Conservation (phyloP, 2,888 invertebrate species). For the Lithosia quadra region DNA sequence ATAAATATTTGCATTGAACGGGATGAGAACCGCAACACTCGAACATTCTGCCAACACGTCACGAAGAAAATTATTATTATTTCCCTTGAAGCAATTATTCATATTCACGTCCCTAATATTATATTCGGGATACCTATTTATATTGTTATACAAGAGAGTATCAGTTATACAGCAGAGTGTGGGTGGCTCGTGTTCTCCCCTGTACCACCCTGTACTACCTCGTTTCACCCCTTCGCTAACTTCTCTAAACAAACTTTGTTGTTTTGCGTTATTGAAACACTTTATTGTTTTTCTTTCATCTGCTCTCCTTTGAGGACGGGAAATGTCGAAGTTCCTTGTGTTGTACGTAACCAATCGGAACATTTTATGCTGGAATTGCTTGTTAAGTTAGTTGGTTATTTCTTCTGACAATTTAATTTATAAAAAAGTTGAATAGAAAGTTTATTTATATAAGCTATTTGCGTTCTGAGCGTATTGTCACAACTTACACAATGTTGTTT, state of each 20-base stretch:
- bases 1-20: neutral
- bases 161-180: conserved; percentile 27
- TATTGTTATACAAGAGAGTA: conserved; percentile 21
- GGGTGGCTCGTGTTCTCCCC: conserved; percentile 35
- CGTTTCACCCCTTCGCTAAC: conserved; percentile 63
- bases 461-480: neutral
- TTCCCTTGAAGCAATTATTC: too few species aligned
- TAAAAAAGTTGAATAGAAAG: neutral
- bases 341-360: conserved; percentile 59
- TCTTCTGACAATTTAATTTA: conserved; percentile 19
- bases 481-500: neutral
- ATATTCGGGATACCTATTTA: conserved; percentile 29
- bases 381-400: conserved; percentile 37
- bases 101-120: conserved; percentile 28
- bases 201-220: conserved; percentile 40
- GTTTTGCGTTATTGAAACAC: conserved; percentile 82
- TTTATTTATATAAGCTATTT: neutral
- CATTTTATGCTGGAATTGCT: conserved; percentile 56
- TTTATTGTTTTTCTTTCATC: conserved; percentile 84
- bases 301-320: conserved; percentile 65
- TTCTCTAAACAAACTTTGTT: conserved; percentile 79
- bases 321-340: conserved; percentile 57
- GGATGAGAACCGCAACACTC: neutral
- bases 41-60: neutral
- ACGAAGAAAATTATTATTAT: too few species aligned